Conservation (phyloP, 2,888 invertebrate genomes). For the Drosophila barbarae region DNA sequence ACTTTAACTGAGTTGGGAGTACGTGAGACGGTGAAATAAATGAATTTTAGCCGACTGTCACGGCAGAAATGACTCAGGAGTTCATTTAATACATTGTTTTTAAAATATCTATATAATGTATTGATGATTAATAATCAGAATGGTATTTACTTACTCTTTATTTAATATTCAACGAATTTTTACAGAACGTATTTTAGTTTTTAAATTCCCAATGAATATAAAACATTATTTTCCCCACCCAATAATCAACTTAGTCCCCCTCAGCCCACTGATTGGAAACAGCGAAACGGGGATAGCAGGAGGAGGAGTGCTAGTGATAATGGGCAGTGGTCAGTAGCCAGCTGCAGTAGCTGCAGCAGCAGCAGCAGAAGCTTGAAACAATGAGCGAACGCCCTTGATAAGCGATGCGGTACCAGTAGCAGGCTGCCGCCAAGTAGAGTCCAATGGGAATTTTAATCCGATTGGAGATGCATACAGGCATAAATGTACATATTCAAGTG, state of each 20-base stretch:
- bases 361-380: slow-evolving; percentile 14
- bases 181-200: no score
- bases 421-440: slow-evolving; percentile 19
- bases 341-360: background rate
- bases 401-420: slow-evolving; percentile 34
- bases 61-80: background rate
- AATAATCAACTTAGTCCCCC: background rate
- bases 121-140: background rate
- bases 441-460: slow-evolving; percentile 13
- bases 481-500: background rate
- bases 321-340: slow-evolving; percentile 14
- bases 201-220: no score
- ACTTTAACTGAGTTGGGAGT: background rate
- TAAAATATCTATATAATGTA: background rate
- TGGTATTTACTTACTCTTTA: background rate
- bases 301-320: slow-evolving; percentile 1
- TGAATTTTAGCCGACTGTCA: background rate
- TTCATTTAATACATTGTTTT: background rate
- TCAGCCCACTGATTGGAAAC: slow-evolving; percentile 1
- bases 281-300: background rate
- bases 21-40: background rate
- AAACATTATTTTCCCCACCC: background rate
- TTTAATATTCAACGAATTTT: background rate
- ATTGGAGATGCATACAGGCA: background rate
- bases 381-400: slow-evolving; percentile 21